Evolutionary conservation across 1,140 invertebrate genomes (phyloP), one percentile per base, ranked within the genome.

Genomic region (Bombus haemorrhoidalis): DNA sequence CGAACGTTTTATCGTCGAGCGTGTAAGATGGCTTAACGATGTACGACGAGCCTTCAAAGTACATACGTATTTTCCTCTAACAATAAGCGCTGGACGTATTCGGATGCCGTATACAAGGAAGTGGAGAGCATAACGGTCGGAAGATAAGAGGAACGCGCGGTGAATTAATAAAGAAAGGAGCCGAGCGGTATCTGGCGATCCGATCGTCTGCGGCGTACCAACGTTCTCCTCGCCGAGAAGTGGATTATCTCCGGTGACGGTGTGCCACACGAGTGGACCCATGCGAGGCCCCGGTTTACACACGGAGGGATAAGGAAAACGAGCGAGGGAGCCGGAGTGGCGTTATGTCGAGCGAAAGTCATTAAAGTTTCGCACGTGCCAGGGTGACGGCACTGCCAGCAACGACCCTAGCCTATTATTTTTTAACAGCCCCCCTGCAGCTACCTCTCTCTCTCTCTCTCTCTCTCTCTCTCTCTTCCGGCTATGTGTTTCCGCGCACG

Each of bases 351-450:
- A 72, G 64, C 75, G 78, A 91, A 87, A 83, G 86, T 90, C 91
- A 91, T 92, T 92, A 91, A 92, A 91, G 90, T 91, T 91, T 90
- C 86, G 89, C 91, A 90, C 89, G 91, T 91, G 89, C 82, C 79
- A 73, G 81, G 80, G 79, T 87, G 88, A 72, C 86, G 68, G 77
- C 47, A 78, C 81, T 79, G 71, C 57, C 37, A 57, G 80, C 32
- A 69, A 83, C 85, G 85, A 84, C 84, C 86, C 83, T 78, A 84
- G 81, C 80, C 84, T 86, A 91, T 92, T 92, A 92, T 91, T 92
- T 91, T 92, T 92, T 91, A 91, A 91, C 85, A 80, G 83, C 64
- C 86, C 73, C 81, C 73, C 85, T 71, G 41, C 43, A 88, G 81
- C 74, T 85, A 68, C 53, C 76, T 79, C 64, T 39, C 47, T 12